Base-by-base conservation (phyloP, 2,888 invertebrate genomes). In the Diogma glabrata region DNA sequence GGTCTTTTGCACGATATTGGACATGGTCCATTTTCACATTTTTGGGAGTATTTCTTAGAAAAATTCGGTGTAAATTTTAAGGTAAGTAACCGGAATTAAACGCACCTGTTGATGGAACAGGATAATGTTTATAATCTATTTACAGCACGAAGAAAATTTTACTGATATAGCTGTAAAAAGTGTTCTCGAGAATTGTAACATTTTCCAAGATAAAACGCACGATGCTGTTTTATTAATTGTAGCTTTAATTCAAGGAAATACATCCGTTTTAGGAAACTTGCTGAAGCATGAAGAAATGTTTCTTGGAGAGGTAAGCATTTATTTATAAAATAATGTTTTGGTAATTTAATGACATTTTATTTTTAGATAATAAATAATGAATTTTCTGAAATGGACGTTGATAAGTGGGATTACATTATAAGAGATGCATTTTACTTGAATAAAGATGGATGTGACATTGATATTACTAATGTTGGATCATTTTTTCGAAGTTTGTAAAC, bases 1-100 rank as follows among this genome's bases (percentile, higher is more conserved):
- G 83, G 77, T 0, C 69, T 83, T 1, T 73, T 80, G 51, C 83
- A 84, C 64, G 83, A 84, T 60, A 60, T 83, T 12, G 82, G 81
- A 0, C 82, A 84, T 63, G 82, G 82, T 0, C 81, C 82, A 4
- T 79, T 77, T 63, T 80, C 80, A 2, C 83, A 84, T 63, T 57
- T 72, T 8, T 84, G 79, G 76, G 82, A 83, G 57, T 20, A 6
- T 4, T 60, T 67, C 52, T 48, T 62, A 9, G 26, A 55, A 3
- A 7, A 10, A 1, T 43, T n/a, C n/a, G n/a, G n/a, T n/a, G n/a
- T n/a, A n/a, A n/a, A n/a, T n/a, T n/a, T n/a, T n/a, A n/a, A n/a
- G n/a, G n/a, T n/a, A n/a, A n/a, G n/a, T n/a, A n/a, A 16, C 36
- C 14, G 8, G 16, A 14, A 14, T 8, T 9, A 7, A 40, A 3